Evolutionary conservation across 2,888 invertebrate species (phyloP).

Genomic region (Platerodrilus igneus): DNA sequence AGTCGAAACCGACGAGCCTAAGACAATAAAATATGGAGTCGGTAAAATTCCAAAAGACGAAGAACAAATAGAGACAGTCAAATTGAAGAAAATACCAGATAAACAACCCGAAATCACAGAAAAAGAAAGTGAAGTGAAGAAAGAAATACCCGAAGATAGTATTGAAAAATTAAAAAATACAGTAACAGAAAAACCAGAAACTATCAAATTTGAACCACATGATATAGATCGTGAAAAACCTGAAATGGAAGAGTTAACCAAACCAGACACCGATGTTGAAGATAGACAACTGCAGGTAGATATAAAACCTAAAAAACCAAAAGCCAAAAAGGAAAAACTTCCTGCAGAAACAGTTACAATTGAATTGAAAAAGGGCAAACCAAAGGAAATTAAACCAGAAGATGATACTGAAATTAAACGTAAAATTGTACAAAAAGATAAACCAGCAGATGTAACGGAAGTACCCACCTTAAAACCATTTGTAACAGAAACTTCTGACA

Average conservation of each 20-base stretch:
- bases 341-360: slow-evolving; percentile 44
- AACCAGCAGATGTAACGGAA: slow-evolving; percentile 32
- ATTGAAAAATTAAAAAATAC: no score
- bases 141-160: slow-evolving; percentile 36
- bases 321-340: slow-evolving; percentile 27
- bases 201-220: slow-evolving; percentile 42
- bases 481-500: slow-evolving; percentile 15
- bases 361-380: slow-evolving; percentile 41
- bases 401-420: slow-evolving; percentile 44
- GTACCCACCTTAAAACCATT: slow-evolving; percentile 29
- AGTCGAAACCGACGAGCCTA: slow-evolving; percentile 36
- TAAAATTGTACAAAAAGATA: slow-evolving; percentile 27
- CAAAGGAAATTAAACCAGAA: slow-evolving; percentile 45
- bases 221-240: slow-evolving; percentile 44
- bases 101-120: slow-evolving; percentile 39
- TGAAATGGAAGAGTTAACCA: slow-evolving; percentile 39
- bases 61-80: slow-evolving; percentile 37
- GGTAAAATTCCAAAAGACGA: slow-evolving; percentile 46
- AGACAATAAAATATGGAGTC: slow-evolving; percentile 46
- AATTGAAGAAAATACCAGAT: slow-evolving; percentile 45
- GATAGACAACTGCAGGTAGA: slow-evolving; percentile 32
- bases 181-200: slow-evolving; percentile 43
- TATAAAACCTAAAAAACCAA: slow-evolving; percentile 29
- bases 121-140: slow-evolving; percentile 23
- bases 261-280: slow-evolving; percentile 39